Percentiles rank a stretch among this genome's conserved stretches.
These are phyloP conservation scores for Idris sp. DNA, from an alignment of 1,140 invertebrate species.

Conservation along the genomic window DNA sequence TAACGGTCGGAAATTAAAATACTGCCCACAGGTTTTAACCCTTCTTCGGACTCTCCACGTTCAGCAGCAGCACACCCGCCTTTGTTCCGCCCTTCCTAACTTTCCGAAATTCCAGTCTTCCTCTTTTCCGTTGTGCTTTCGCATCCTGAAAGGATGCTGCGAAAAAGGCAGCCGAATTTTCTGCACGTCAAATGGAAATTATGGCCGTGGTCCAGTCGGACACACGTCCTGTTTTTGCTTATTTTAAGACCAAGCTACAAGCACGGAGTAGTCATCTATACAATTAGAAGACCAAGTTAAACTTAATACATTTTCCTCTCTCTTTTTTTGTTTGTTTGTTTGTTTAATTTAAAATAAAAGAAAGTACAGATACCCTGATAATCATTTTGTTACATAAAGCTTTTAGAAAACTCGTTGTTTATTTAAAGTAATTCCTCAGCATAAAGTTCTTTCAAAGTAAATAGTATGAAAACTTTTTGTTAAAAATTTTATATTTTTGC, in stretches of 20 bases:
- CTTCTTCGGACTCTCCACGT: constrained; percentile 52
- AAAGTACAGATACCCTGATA: too few species aligned
- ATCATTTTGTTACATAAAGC: constrained; percentile 39
- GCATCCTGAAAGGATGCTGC: constrained; percentile 50
- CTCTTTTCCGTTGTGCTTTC: constrained; percentile 46
- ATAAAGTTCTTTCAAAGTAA: too few species aligned
- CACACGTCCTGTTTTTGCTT: constrained; percentile 46
- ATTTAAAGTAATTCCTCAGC: constrained; percentile 14
- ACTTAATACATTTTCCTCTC: too few species aligned
- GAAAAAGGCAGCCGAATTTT: constrained; percentile 57
- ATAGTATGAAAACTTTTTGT: too few species aligned
- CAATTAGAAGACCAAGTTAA: background rate
- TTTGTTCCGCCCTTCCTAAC: constrained; percentile 62
- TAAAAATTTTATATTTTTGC: too few species aligned
- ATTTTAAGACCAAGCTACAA: constrained; percentile 34
- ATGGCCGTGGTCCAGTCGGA: constrained; percentile 25
- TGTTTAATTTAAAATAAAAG: too few species aligned
- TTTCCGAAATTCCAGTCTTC: constrained; percentile 60
- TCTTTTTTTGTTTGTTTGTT: too few species aligned
- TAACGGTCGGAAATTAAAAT: constrained; percentile 78
- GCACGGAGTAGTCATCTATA: constrained; percentile 43
- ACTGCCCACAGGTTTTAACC: constrained; percentile 72
- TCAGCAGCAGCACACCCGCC: constrained; percentile 46
- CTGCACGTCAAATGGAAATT: constrained; percentile 61
- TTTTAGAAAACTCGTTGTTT: constrained; percentile 29